Percentiles rank a stretch among this genome's conserved stretches.
These are phyloP conservation scores for Lates japonicus DNA, from an alignment of 2,797 vertebrate species.

Conservation along the genomic window DNA sequence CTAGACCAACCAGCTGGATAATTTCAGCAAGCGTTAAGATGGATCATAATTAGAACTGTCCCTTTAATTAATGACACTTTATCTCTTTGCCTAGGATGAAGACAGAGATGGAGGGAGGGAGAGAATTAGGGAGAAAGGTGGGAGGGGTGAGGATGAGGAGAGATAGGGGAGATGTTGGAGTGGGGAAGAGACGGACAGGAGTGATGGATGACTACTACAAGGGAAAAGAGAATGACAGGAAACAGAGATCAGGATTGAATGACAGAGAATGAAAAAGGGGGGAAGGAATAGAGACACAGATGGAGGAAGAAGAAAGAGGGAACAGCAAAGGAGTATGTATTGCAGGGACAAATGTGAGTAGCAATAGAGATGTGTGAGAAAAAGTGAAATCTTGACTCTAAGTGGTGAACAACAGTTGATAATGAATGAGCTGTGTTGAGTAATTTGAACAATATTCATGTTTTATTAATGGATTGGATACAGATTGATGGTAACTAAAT, in stretches of 20 bases:
- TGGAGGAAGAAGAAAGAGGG: not conserved
- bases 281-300: constrained; percentile 4
- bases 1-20: constrained; percentile 48
- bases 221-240: constrained; percentile 23
- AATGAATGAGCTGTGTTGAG: not conserved
- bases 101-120: constrained; percentile 48
- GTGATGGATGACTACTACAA: constrained; percentile 46
- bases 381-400: not conserved
- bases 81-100: constrained; percentile 60
- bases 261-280: not conserved
- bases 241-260: constrained; percentile 16
- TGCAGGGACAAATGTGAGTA: not conserved
- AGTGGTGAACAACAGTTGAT: not conserved
- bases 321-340: constrained; percentile 6
- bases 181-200: constrained; percentile 17
- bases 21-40: constrained; percentile 58
- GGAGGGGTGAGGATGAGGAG: constrained; percentile 22
- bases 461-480: not conserved
- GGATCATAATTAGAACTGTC: constrained; percentile 78
- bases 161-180: constrained; percentile 39
- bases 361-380: not conserved
- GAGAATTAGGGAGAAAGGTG: constrained; percentile 47
- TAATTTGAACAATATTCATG: not conserved
- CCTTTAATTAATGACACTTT: constrained; percentile 80
- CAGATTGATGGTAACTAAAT: constrained; percentile 2